Conservation (phyloP, 53 echinoderm and acorn worm genomes). For the Henricia sp. region DNA sequence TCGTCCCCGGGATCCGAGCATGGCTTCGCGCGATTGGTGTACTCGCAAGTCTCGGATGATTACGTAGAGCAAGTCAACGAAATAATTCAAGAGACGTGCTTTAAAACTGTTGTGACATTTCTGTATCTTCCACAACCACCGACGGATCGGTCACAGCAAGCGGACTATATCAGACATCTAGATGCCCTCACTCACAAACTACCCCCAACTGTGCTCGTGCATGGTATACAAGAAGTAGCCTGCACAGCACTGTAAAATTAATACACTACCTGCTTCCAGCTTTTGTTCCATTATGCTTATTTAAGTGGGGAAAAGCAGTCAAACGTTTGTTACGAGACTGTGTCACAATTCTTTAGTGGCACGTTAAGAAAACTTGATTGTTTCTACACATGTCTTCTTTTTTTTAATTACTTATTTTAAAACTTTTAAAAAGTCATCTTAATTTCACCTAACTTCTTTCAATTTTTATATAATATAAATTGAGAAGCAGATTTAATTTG, state of each 20-base stretch:
- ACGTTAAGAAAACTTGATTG: too few species aligned
- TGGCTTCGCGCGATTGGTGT: slow-evolving; percentile 31
- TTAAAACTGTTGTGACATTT: slow-evolving; percentile 78
- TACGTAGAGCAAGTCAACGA: slow-evolving; percentile 82
- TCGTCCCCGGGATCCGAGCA: slow-evolving; percentile 1
- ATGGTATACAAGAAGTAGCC: slow-evolving; percentile 87
- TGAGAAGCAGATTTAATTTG: too few species aligned
- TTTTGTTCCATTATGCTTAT: too few species aligned
- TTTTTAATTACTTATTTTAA: too few species aligned
- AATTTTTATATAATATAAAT: too few species aligned
- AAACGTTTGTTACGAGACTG: too few species aligned
- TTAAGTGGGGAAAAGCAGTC: too few species aligned
- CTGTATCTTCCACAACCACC: slow-evolving; percentile 90
- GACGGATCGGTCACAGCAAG: slow-evolving; percentile 69
- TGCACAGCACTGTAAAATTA: slow-evolving; percentile 42
- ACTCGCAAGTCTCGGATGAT: slow-evolving; percentile 72
- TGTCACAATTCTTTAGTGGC: too few species aligned
- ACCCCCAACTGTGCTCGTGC: slow-evolving; percentile 89
- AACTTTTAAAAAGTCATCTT: too few species aligned
- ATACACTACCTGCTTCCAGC: too few species aligned
- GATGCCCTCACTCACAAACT: slow-evolving; percentile 75
- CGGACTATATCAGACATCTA: slow-evolving; percentile 76
- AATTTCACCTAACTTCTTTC: too few species aligned
- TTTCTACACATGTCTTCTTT: too few species aligned
- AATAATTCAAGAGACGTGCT: slow-evolving; percentile 68